Base-by-base conservation (phyloP, 2,888 invertebrate genomes). In the Drosophila fulvimacula region DNA sequence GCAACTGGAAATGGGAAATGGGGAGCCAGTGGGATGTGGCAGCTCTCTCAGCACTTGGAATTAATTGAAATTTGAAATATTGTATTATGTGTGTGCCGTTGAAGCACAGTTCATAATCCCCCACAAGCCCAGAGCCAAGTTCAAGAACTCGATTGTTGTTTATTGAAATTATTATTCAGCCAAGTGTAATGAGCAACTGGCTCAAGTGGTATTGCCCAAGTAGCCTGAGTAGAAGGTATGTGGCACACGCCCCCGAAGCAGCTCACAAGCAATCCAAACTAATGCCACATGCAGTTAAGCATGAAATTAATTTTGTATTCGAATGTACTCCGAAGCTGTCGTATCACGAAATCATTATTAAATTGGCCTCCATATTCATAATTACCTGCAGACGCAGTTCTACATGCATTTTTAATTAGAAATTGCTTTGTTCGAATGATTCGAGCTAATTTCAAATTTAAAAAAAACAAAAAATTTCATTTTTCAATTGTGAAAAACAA, bases 51-150 rank as follows among this genome's bases (percentile, higher is more conserved):
- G 90, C 90, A 90, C 90, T 91, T 89, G 91, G 84, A 79, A 84
- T 83, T 91, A 90, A 91, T 90, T 91, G 90, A 91, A 90, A 85
- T 90, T 85, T 90, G 86, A 91, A 90, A 91, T 90, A 90, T 85
- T 77, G 89, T 86, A 88, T 91, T 90, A 90, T 91, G 91, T 91
- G 91, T 77, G 88, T 82, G 79, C 64, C 68, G 84, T 88, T 88
- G 84, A 73, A 75, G 83, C 81, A 82, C 88, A 85, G 90, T 89
- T 89, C 81, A 87, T 83, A 82, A 82, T 82, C 81, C 27, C 27
- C 6, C 27, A 30, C 1, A 71, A 65, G 62, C 30, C 68, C 81
- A 73, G 73, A 77, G 59, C 69, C 73, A 69, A 69, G 68, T 72
- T 72, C 72, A 66, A 73, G 69, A 69, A 69, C 76, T 67, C 76